These are phyloP conservation scores for Hypomecis punctinalis DNA, from an alignment of 2,888 invertebrate species.

Conservation along the genomic window DNA sequence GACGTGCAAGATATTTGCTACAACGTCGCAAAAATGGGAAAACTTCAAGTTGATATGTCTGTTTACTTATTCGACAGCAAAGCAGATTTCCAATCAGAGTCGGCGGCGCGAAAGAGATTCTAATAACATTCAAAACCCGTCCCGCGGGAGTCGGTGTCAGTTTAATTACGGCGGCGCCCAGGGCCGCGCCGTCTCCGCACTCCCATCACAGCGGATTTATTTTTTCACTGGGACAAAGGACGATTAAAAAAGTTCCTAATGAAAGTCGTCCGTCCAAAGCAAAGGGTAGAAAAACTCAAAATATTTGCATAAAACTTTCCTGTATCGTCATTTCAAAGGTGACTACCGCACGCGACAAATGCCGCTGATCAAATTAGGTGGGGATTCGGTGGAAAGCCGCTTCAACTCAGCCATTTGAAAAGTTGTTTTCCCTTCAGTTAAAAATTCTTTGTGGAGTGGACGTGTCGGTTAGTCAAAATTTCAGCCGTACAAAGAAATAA, in stretches of 20 bases:
- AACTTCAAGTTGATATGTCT: conserved; percentile 45
- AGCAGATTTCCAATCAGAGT: conserved; percentile 79
- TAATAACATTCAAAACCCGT: conserved; percentile 84
- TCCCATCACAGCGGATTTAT: conserved; percentile 76
- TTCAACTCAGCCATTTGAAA: too few species aligned
- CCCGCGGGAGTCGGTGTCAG: conserved; percentile 78
- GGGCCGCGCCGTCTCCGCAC: conserved; percentile 65
- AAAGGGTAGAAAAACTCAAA: conserved; percentile 69
- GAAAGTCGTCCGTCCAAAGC: conserved; percentile 74
- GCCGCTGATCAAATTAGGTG: conserved; percentile 9
- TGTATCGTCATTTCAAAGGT: conserved; percentile 35
- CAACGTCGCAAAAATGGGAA: conserved; percentile 34
- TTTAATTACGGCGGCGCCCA: conserved; percentile 76
- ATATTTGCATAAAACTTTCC: conserved; percentile 48
- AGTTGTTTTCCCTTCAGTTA: conserved; percentile 5
- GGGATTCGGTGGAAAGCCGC: neutral
- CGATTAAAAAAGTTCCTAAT: conserved; percentile 84
- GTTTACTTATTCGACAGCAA: conserved; percentile 59
- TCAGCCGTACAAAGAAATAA: conserved; percentile 26
- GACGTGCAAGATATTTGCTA: conserved; percentile 10
- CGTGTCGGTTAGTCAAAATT: conserved; percentile 38
- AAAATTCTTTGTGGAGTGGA: conserved; percentile 10
- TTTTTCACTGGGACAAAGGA: conserved; percentile 80
- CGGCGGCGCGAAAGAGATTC: conserved; percentile 80
- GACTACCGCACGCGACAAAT: conserved; percentile 12